Evolutionary conservation across 2,797 vertebrate genomes (phyloP), one percentile per base, ranked within the genome.

Genomic region (Varecia variegata): DNA sequence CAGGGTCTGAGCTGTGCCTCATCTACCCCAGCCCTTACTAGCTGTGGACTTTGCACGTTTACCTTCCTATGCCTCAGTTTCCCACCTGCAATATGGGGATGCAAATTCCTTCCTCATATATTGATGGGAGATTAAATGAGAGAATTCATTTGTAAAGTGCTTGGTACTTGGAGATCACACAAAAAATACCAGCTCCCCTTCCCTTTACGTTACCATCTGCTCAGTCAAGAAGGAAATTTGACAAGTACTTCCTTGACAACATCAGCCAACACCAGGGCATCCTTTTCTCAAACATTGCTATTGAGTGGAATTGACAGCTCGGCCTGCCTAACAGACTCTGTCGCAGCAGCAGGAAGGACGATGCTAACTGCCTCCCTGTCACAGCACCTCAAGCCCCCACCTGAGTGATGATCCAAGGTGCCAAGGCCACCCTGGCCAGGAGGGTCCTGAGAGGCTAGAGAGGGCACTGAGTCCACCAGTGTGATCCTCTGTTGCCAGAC

Each of bases 221-320:
- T 83, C 60, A 50, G 67, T 82, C 80, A 89, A 74, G 88, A 93
- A 74, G 67, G 67, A 80, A 87, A 83, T 70, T 40, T 93, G 40
- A 81, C 43, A 73, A 20, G 43, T 52, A 20, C 47, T 86, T 93
- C 62, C 43, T 95, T 97, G 77, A 92, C 52, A 76, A 91, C 43
- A 38, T 92, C 60, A 77, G 76, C 65, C 80, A 74, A 54, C 32
- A 85, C 47, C 40, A 45, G 40, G 58, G 65, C 27, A 43, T 21
- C 38, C 5, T 77, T 73, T 47, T 65, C 45, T 54, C 21, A 2
- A 67, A 58, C 38, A 11, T 32, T 14, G 0, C 54, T 60, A 1
- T 32, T 52, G 81, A 79, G 32, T 23, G 13, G 68, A 50, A 50
- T 32, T 25, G 62, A 43, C 79, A 70, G 56, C 40, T 95, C 80